These are phyloP conservation scores for Drosophila tropicalis DNA, from an alignment of 1,140 invertebrate species.

Conservation along the genomic window DNA sequence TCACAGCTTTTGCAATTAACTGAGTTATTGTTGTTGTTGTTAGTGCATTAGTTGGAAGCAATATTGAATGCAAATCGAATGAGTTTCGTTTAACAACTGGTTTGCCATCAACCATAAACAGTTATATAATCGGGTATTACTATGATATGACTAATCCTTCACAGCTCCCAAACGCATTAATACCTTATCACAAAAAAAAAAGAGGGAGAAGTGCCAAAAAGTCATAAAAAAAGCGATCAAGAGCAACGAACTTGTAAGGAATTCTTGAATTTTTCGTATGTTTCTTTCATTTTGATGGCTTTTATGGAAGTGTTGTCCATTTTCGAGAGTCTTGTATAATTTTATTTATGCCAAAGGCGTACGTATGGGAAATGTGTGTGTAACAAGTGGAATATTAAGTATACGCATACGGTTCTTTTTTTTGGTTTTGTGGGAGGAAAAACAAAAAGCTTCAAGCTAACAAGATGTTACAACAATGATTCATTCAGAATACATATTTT, in stretches of 20 bases:
- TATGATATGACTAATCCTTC: slow-evolving; percentile 43
- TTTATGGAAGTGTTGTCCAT: slow-evolving; percentile 45
- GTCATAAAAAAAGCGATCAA: slow-evolving; percentile 13
- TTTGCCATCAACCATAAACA: slow-evolving; percentile 23
- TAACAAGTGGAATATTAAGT: slow-evolving; percentile 69
- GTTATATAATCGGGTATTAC: slow-evolving; percentile 41
- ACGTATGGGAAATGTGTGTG: slow-evolving; percentile 29
- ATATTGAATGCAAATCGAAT: slow-evolving; percentile 42
- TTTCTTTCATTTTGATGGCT: slow-evolving; percentile 43
- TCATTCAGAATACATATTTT: neutral
- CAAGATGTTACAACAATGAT: neutral
- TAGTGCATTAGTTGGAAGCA: slow-evolving; percentile 46
- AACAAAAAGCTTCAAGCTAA: slow-evolving; percentile 26
- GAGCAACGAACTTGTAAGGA: slow-evolving; percentile 61
- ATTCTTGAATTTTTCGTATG: slow-evolving; percentile 25
- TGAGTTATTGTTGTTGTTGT: slow-evolving; percentile 40
- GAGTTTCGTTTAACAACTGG: slow-evolving; percentile 31
- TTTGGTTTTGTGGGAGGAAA: neutral
- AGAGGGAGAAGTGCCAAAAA: neutral
- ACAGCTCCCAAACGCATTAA: neutral
- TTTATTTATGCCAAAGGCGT: slow-evolving; percentile 52
- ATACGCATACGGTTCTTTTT: neutral
- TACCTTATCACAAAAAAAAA: slow-evolving; percentile 9
- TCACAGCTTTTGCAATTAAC: slow-evolving; percentile 55
- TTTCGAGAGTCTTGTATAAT: slow-evolving; percentile 42